A percentile compares a stretch with the other conserved stretches of the same genome.
These are phyloP conservation scores for Grammatotria lemairii DNA, from an alignment of 2,113 vertebrate genomes.

Conservation along the genomic window DNA sequence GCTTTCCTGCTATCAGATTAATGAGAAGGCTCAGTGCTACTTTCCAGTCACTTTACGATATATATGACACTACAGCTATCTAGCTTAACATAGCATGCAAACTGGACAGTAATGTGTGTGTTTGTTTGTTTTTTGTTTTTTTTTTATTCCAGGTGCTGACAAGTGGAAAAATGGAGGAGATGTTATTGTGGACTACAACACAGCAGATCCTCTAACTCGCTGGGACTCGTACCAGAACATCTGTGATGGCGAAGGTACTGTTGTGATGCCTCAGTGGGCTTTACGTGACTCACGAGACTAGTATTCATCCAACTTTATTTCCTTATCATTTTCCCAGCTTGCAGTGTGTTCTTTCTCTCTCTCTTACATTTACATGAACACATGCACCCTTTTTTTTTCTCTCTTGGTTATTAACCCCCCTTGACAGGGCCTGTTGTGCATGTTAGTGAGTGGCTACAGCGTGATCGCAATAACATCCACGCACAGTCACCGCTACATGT, in stretches of 20 bases:
- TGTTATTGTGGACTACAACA: slow-evolving; percentile 84
- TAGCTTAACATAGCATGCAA: neutral
- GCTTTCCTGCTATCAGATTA: neutral
- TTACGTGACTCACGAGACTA: neutral
- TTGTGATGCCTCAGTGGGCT: neutral
- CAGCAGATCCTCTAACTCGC: slow-evolving; percentile 79
- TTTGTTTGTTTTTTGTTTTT: rapidly evolving
- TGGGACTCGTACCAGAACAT: slow-evolving; percentile 93
- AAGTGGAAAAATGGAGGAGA: slow-evolving; percentile 77
- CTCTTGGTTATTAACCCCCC: neutral
- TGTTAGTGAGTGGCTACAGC: neutral
- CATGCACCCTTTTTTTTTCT: neutral
- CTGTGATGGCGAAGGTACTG: slow-evolving; percentile 81
- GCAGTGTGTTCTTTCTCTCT: neutral
- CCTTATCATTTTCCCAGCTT: neutral
- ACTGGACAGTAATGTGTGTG: neutral
- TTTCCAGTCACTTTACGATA: neutral
- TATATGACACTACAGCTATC: neutral
- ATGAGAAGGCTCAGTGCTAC: neutral
- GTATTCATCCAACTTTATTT: neutral
- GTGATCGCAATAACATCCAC: slow-evolving; percentile 11
- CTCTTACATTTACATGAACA: neutral
- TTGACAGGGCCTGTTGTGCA: neutral
- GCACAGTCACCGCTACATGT: neutral
- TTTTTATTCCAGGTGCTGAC: slow-evolving; percentile 70